These are phyloP conservation scores for Tragopan temminckii DNA, from an alignment of 2,797 vertebrate genomes.

Conservation along the genomic window DNA sequence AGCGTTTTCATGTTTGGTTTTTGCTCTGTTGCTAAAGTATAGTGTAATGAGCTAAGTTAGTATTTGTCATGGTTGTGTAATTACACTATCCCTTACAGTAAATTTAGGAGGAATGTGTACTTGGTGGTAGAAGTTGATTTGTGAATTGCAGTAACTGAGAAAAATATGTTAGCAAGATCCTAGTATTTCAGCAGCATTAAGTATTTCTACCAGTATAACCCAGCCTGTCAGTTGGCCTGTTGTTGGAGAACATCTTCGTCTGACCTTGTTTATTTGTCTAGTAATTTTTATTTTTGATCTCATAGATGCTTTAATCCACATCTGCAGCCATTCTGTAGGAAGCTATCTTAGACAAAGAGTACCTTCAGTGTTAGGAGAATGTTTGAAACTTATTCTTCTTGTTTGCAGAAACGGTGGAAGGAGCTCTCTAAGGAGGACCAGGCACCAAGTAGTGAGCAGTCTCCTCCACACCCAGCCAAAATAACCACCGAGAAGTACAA, in stretches of 20 bases:
- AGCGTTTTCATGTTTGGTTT: background rate
- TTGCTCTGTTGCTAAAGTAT: background rate
- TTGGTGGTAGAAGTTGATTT: background rate
- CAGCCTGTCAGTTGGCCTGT: background rate
- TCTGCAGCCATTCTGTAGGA: background rate
- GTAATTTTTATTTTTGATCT: background rate
- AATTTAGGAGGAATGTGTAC: background rate
- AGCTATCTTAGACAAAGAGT: background rate
- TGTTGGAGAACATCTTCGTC: background rate
- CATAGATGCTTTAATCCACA: background rate
- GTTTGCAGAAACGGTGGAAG: slow-evolving; percentile 82
- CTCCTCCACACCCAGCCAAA: slow-evolving; percentile 78
- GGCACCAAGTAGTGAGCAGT: slow-evolving; percentile 83
- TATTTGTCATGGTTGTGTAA: background rate
- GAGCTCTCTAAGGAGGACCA: slow-evolving; percentile 84
- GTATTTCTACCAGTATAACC: background rate
- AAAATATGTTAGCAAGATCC: background rate
- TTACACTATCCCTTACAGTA: background rate
- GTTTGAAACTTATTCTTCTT: slow-evolving; percentile 26
- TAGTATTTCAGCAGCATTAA: background rate
- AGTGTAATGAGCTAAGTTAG: background rate
- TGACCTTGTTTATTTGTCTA: background rate
- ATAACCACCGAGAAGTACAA: slow-evolving; percentile 86
- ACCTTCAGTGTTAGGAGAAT: background rate
- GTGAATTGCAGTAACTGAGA: background rate